Conservation (phyloP, 2,888 invertebrate species). For the Macaria liturata region DNA sequence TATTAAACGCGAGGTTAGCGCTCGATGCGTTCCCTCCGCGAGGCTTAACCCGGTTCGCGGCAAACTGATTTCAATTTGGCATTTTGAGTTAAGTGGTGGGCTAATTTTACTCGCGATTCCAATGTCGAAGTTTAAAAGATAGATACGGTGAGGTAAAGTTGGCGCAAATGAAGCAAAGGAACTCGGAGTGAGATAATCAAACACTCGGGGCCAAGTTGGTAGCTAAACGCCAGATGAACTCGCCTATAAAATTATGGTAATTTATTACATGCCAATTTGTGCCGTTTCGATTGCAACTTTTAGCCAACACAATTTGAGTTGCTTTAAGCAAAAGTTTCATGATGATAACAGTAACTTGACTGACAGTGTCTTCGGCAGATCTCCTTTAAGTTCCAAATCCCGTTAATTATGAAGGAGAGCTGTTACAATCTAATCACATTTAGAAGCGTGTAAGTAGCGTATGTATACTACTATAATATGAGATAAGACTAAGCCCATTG, state of each 20-base stretch:
- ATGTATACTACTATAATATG: constrained; percentile 60
- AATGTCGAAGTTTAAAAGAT: constrained; percentile 46
- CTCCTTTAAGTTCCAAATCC: constrained; percentile 39
- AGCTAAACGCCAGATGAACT: constrained; percentile 81
- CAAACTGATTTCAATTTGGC: constrained; percentile 67
- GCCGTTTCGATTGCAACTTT: constrained; percentile 66
- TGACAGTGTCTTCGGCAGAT: neutral
- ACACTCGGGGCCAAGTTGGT: constrained; percentile 63
- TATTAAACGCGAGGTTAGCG: constrained; percentile 89
- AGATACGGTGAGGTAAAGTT: constrained; percentile 46
- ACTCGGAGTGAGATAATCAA: constrained; percentile 74
- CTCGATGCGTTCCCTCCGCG: constrained; percentile 70
- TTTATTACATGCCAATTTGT: constrained; percentile 77
- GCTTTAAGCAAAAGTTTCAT: constrained; percentile 34
- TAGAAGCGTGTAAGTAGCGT: constrained; percentile 53
- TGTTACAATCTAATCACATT: constrained; percentile 48
- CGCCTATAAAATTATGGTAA: constrained; percentile 77
- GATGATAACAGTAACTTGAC: too few species aligned
- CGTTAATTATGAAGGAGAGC: constrained; percentile 47
- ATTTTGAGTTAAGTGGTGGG: constrained; percentile 48
- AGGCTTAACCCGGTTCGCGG: constrained; percentile 52
- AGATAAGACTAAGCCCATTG: constrained; percentile 77
- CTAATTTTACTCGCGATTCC: constrained; percentile 33
- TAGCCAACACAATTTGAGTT: constrained; percentile 47
- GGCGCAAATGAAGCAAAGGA: constrained; percentile 74